These are phyloP conservation scores for Polietes domitor DNA, from an alignment of 2,888 invertebrate genomes.

Conservation along the genomic window DNA sequence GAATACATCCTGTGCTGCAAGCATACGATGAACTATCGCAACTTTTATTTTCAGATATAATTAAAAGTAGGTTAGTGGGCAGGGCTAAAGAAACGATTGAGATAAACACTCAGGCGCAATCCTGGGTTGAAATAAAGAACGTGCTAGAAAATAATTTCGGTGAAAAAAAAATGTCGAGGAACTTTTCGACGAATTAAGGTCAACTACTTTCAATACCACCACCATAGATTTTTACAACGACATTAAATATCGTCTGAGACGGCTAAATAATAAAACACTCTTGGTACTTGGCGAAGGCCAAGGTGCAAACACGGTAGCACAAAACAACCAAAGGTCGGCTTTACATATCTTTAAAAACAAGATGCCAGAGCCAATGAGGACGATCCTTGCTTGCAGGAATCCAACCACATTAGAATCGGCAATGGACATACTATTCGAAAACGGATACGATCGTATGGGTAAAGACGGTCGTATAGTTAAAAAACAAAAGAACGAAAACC, in stretches of 20 bases:
- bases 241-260: constrained; percentile 47
- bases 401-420: constrained; percentile 9
- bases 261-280: constrained; percentile 63
- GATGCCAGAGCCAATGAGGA: constrained; percentile 16
- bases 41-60: constrained; percentile 57
- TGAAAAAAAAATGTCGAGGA: background rate
- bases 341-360: no score
- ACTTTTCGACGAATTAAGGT: constrained; percentile 44
- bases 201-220: constrained; percentile 43
- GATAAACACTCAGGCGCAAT: constrained; percentile 56
- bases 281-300: constrained; percentile 38
- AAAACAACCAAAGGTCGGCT: background rate
- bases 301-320: background rate
- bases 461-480: no score
- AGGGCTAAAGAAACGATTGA: constrained; percentile 61
- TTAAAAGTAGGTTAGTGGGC: constrained; percentile 54
- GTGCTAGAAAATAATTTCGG: background rate
- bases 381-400: constrained; percentile 15
- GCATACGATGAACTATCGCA: constrained; percentile 58
- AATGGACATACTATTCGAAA: constrained; percentile 23
- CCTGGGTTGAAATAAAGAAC: background rate
- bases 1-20: constrained; percentile 38
- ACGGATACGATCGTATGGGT: background rate
- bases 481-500: no score
- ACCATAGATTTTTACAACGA: constrained; percentile 50